Evolutionary conservation across 1,140 invertebrate genomes (phyloP).

Genomic region (Eumeta japonica): DNA sequence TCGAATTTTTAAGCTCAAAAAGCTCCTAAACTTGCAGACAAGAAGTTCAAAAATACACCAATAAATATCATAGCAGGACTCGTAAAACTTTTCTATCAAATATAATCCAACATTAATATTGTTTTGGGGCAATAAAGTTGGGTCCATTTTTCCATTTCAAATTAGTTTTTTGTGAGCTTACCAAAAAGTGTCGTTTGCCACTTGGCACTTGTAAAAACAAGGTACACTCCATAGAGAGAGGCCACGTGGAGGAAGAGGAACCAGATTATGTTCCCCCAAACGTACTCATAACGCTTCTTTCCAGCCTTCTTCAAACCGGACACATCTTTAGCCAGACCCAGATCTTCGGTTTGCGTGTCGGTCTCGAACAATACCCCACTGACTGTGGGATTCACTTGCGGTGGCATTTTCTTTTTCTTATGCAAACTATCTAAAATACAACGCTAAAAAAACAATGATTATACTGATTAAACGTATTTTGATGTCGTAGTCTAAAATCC

Average conservation of each 20-base stretch:
- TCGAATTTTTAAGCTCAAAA: too few relatives aligned
- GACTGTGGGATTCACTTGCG: constrained; percentile 59
- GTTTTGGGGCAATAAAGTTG: too few relatives aligned
- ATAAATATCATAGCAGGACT: too few relatives aligned
- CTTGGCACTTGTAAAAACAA: constrained; percentile 68
- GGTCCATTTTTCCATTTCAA: background rate
- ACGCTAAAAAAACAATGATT: background rate
- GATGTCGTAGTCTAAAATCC: too few relatives aligned
- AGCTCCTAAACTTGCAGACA: too few relatives aligned
- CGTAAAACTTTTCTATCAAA: too few relatives aligned
- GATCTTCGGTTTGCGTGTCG: constrained; percentile 50
- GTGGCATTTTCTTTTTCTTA: constrained; percentile 57
- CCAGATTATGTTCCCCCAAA: constrained; percentile 80
- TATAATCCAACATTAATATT: too few relatives aligned
- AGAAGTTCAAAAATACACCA: too few relatives aligned
- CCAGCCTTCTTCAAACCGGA: constrained; percentile 34
- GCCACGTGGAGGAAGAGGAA: constrained; percentile 72
- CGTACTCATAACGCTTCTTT: constrained; percentile 60
- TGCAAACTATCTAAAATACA: too few relatives aligned
- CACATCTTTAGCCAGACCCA: constrained; percentile 36
- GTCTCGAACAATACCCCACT: constrained; percentile 61
- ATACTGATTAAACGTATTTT: background rate
- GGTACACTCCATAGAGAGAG: constrained; percentile 73
- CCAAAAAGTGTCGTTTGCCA: constrained; percentile 68
- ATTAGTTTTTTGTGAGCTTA: constrained; percentile 43